Evolutionary conservation across 2,797 vertebrate genomes (phyloP).

Genomic region (Sebastes aleutianus): DNA sequence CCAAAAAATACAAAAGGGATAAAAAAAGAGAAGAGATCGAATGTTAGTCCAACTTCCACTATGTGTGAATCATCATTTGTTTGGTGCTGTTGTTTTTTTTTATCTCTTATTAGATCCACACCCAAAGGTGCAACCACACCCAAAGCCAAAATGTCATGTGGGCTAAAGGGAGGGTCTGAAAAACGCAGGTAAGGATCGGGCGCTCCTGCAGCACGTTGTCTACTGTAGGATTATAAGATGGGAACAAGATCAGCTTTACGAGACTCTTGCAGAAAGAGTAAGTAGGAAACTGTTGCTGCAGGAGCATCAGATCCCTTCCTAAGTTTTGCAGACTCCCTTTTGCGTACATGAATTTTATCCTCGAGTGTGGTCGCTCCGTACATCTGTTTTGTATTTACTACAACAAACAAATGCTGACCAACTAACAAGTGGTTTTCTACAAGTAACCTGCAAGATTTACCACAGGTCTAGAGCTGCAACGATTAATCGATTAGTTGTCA

Average conservation of each 20-base stretch:
- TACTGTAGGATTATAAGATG: neutral
- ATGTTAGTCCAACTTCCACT: neutral
- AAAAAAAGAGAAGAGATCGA: neutral
- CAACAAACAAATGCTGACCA: neutral
- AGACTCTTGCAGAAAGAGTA: neutral
- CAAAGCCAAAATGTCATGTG: neutral
- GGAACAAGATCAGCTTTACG: neutral
- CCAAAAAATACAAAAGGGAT: neutral
- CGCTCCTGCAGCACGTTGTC: neutral
- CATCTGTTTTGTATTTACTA: neutral
- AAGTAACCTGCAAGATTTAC: neutral
- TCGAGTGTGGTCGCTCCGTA: neutral
- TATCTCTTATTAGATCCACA: neutral
- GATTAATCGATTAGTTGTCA: no score
- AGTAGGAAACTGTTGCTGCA: neutral
- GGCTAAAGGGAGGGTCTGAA: neutral
- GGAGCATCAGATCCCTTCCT: neutral
- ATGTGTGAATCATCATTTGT: neutral
- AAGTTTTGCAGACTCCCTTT: neutral
- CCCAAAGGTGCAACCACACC: neutral
- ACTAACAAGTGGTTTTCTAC: neutral
- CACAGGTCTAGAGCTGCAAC: no score
- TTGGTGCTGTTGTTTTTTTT: neutral
- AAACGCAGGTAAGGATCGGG: neutral
- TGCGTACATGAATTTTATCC: neutral